A percentile compares a stretch with the other conserved stretches of the same genome.
Conservation (phyloP, 2,797 vertebrate species). For the Silurus aristotelis region DNA sequence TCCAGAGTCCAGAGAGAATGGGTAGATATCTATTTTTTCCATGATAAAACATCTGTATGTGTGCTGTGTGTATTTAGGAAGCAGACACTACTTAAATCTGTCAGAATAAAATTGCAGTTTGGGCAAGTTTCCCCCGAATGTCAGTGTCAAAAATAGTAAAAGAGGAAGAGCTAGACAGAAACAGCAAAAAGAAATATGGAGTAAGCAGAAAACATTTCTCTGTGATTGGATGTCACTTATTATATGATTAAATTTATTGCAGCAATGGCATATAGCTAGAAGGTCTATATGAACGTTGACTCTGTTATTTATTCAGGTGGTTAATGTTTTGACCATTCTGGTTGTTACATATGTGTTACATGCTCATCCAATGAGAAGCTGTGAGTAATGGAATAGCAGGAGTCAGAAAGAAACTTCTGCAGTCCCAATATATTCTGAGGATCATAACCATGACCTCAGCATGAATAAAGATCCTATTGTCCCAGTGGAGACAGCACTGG, state of each 20-base stretch:
- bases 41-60: background rate
- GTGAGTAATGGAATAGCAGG: conserved; percentile 49
- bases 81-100: background rate
- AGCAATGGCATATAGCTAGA: background rate
- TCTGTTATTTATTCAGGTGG: background rate
- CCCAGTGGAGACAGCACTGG: conserved; percentile 49
- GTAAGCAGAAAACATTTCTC: conserved; percentile 30
- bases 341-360: background rate
- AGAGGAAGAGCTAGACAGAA: conserved; percentile 52
- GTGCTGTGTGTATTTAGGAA: background rate
- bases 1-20: background rate
- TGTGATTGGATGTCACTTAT: background rate
- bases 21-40: background rate
- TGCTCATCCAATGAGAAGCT: background rate
- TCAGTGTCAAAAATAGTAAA: conserved; percentile 43
- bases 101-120: conserved; percentile 39
- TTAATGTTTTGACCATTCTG: background rate
- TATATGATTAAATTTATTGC: background rate
- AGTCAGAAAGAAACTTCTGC: conserved; percentile 29
- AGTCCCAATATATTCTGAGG: conserved; percentile 40
- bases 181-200: conserved; percentile 55
- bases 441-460: conserved; percentile 54
- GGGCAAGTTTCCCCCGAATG: conserved; percentile 26
- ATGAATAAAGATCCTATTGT: conserved; percentile 59
- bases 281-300: background rate